Evolutionary conservation across 2,888 invertebrate genomes (phyloP), one percentile per base, ranked within the genome.

Genomic region (Dastarcus helophoroides): DNA sequence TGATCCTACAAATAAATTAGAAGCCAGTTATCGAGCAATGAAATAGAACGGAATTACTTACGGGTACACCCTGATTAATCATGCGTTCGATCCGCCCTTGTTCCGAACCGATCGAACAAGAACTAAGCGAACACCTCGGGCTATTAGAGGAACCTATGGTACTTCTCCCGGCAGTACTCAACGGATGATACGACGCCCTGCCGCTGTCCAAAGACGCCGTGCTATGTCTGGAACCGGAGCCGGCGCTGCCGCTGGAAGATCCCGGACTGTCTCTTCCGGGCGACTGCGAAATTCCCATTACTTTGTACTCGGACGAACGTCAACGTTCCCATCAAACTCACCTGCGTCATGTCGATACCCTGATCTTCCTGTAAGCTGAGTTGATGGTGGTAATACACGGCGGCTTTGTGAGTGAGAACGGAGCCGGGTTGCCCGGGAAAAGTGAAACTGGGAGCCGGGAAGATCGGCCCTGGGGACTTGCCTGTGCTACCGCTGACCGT

Each of bases 261-360:
- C 89, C 89, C 8, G 90, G 89, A 55, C 89, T 89, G 63, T 90
- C 89, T 36, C 90, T 74, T n/a, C 90, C 90, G 23, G 90, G 89
- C 50, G 86, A 88, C 76, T 80, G 65, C n/a, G 56, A 49, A 24
- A 42, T 3, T 13, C 26, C 15, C 35, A 30, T 29, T 8, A 22
- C 5, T 14, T 21, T 16, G 7, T 3, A 23, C 7, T n/a, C 2
- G 12, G n/a, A 10, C 7, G 9, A 2, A n/a, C n/a, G n/a, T n/a
- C n/a, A n/a, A n/a, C n/a, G n/a, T 14, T 14, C 11, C 16, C n/a
- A 32, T 15, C 8, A 19, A 21, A 14, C 38, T 39, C 47, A 79
- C 79, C 71, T 84, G 84, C 41, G 83, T 83, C 72, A 84, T 77
- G 63, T 86, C 85, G 51, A 86, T 86, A 38, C 85, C 85, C 63